A percentile compares a stretch with the other conserved stretches of the same genome.
phyloP scores from a whole-genome alignment of 2,113 vertebrate species.

The Chamaetylas fuelleborni region DNA sequence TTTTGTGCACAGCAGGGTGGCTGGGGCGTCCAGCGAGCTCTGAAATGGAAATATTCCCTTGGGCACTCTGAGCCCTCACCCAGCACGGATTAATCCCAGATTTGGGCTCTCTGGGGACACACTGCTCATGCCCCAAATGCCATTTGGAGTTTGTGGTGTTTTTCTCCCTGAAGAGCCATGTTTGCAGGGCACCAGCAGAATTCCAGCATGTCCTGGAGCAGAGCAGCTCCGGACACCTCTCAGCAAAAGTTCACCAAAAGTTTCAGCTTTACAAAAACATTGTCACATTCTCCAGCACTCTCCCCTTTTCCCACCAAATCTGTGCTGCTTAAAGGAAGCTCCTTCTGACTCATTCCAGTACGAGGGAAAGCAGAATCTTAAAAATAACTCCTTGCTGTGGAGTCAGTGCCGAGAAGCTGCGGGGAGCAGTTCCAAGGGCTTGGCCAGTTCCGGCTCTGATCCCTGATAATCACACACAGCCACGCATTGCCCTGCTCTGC shows the following conservation, averaged over 20 bases:
- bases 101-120: neutral
- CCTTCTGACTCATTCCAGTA: neutral
- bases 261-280: neutral
- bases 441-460: accelerated
- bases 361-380: neutral
- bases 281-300: neutral
- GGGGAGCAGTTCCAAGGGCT: neutral
- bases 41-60: accelerated
- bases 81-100: neutral
- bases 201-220: neutral
- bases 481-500: accelerated
- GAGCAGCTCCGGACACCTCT: accelerated
- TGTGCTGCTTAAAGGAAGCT: neutral
- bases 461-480: neutral
- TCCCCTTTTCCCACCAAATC: neutral
- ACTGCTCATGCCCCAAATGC: accelerated
- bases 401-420: neutral
- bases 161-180: accelerated
- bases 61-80: neutral
- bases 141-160: accelerated
- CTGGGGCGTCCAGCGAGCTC: neutral
- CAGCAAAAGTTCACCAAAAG: neutral
- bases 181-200: neutral
- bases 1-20: accelerated
- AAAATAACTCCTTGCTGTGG: neutral